Evolutionary conservation across 1,140 invertebrate species (phyloP).

Genomic region (Colletes gigas): DNA sequence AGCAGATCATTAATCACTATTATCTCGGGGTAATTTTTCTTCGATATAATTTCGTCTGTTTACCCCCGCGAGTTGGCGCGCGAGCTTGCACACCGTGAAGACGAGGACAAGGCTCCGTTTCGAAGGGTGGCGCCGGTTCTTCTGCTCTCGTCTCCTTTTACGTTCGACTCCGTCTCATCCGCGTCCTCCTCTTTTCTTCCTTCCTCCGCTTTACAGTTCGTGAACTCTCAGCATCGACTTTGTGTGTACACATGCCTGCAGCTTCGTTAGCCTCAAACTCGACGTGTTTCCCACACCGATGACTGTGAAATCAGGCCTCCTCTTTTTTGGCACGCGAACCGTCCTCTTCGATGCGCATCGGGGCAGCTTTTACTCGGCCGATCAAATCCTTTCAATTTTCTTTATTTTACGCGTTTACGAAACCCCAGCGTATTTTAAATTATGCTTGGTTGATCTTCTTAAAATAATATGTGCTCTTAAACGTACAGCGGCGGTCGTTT

Average conservation of each 20-base stretch:
- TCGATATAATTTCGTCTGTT: constrained; percentile 79
- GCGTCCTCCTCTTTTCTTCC: constrained; percentile 5
- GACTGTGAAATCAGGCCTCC: constrained; percentile 50
- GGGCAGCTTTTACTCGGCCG: not conserved
- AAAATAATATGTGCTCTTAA: no score
- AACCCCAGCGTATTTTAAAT: no score
- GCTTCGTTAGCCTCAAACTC: constrained; percentile 60
- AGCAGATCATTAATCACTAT: constrained; percentile 77
- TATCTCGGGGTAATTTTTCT: constrained; percentile 78
- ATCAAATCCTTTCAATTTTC: constrained; percentile 4
- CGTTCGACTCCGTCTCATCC: not conserved
- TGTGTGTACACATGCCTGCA: constrained; percentile 61
- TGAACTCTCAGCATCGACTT: constrained; percentile 63
- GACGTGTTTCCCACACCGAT: constrained; percentile 58
- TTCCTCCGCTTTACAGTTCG: constrained; percentile 52
- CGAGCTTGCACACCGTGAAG: constrained; percentile 61
- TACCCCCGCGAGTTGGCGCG: constrained; percentile 72
- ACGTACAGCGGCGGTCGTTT: no score
- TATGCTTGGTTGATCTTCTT: no score
- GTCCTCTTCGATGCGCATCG: not conserved
- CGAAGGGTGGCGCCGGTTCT: constrained; percentile 59
- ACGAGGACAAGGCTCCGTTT: constrained; percentile 56
- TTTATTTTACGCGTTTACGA: not conserved
- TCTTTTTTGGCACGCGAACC: constrained; percentile 26
- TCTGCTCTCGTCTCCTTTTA: constrained; percentile 20